A percentile compares a stretch with the other conserved stretches of the same genome.
phyloP scores from a whole-genome alignment of 1,140 invertebrate species.

The Diabrotica undecimpunctata region DNA sequence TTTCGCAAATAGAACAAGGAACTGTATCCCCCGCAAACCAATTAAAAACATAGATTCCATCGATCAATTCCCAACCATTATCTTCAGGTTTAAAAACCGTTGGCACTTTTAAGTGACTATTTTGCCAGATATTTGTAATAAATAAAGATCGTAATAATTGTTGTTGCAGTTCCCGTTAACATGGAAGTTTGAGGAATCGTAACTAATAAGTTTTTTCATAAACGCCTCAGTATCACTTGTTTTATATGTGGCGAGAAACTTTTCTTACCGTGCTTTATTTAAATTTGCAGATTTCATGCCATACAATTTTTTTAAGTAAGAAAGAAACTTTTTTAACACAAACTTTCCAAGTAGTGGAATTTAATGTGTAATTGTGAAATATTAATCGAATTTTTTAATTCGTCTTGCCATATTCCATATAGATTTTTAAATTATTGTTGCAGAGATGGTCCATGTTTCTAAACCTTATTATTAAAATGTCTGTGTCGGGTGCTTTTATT shows the following conservation, averaged over 20 bases:
- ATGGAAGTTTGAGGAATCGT: background rate
- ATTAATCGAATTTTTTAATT: constrained; percentile 14
- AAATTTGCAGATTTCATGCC: constrained; percentile 44
- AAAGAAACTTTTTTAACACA: too few relatives aligned
- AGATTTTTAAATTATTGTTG: too few relatives aligned
- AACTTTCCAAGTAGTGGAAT: constrained; percentile 26
- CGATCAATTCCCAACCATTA: constrained; percentile 32
- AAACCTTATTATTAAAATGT: constrained; percentile 4
- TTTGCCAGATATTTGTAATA: constrained; percentile 20
- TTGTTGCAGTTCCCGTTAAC: background rate
- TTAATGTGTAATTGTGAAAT: too few relatives aligned
- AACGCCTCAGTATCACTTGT: background rate
- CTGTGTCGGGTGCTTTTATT: background rate
- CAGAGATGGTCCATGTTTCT: constrained; percentile 20
- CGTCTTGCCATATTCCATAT: constrained; percentile 18
- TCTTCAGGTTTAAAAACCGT: constrained; percentile 25
- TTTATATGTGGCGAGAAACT: constrained; percentile 32
- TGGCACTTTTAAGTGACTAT: constrained; percentile 32
- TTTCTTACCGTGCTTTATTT: constrained; percentile 33
- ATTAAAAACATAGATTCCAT: constrained; percentile 31
- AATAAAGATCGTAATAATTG: constrained; percentile 4
- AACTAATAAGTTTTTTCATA: background rate
- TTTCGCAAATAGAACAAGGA: constrained; percentile 24
- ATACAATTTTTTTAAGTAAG: constrained; percentile 50
- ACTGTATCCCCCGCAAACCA: constrained; percentile 34